Conservation (phyloP, 2,113 vertebrate species). For the Paradisaea rubra region DNA sequence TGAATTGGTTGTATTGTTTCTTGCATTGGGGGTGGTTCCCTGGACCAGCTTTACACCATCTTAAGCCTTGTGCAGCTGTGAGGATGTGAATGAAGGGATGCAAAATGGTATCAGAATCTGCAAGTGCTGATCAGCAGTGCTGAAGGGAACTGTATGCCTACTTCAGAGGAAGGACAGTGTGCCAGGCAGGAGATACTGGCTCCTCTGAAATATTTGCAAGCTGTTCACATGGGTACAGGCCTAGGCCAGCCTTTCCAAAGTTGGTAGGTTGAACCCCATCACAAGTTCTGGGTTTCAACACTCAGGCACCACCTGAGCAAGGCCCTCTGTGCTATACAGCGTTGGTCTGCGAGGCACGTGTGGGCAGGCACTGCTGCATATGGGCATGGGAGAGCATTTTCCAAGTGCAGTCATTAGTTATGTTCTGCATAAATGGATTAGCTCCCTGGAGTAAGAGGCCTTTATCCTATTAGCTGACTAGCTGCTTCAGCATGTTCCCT, state of each 20-base stretch:
- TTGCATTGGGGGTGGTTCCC: neutral
- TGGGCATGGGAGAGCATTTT: neutral
- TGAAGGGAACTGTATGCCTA: fast-evolving
- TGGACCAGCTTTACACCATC: neutral
- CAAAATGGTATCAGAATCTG: neutral
- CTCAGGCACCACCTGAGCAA: neutral
- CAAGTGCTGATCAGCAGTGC: fast-evolving
- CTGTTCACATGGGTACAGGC: neutral
- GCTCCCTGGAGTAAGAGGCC: neutral
- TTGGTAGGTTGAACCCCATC: neutral
- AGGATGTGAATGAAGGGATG: neutral
- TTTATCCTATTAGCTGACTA: neutral
- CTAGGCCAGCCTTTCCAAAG: neutral
- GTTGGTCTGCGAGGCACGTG: fast-evolving
- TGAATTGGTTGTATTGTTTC: neutral
- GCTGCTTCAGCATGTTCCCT: neutral
- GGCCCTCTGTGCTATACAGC: neutral
- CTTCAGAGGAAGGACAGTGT: neutral
- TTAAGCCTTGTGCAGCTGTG: neutral
- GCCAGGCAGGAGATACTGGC: neutral
- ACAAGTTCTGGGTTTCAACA: neutral
- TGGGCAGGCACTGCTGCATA: neutral
- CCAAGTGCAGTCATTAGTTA: neutral
- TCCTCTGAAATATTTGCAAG: neutral
- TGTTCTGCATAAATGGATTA: neutral